These are phyloP conservation scores for Charadrius vociferus DNA, from an alignment of 2,113 vertebrate genomes.

Conservation along the genomic window DNA sequence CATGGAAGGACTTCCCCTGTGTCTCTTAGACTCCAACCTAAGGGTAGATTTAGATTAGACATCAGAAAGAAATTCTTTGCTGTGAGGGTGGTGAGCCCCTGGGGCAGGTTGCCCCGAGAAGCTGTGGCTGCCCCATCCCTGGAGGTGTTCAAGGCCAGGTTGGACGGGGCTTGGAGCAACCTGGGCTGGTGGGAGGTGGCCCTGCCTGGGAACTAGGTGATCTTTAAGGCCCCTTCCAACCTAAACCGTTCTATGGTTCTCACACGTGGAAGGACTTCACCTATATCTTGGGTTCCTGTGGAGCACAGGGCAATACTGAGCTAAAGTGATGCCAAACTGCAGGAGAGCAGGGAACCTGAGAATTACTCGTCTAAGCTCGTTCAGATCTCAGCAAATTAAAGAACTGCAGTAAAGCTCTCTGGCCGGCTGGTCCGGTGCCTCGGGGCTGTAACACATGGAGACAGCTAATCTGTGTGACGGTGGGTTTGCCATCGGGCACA, in stretches of 20 bases:
- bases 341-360: neutral
- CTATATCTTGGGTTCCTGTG: neutral
- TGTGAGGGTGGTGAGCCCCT: too few species aligned
- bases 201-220: too few species aligned
- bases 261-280: too few species aligned
- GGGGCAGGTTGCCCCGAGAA: too few species aligned
- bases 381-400: neutral
- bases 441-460: neutral
- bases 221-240: too few species aligned
- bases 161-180: too few species aligned
- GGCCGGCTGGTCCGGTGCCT: neutral
- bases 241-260: too few species aligned
- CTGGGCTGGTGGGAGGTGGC: too few species aligned
- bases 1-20: neutral
- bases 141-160: too few species aligned
- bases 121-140: too few species aligned
- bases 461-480: neutral
- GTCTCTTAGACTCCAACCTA: neutral
- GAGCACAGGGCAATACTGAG: neutral
- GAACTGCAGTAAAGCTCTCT: neutral
- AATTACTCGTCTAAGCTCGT: neutral
- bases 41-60: too few species aligned
- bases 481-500: neutral
- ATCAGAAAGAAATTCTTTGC: too few species aligned
- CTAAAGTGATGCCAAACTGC: neutral